Percentiles rank a stretch among this genome's conserved stretches.
Conservation (phyloP, 2,797 vertebrate genomes). For the Gadopsis bispinosus region DNA sequence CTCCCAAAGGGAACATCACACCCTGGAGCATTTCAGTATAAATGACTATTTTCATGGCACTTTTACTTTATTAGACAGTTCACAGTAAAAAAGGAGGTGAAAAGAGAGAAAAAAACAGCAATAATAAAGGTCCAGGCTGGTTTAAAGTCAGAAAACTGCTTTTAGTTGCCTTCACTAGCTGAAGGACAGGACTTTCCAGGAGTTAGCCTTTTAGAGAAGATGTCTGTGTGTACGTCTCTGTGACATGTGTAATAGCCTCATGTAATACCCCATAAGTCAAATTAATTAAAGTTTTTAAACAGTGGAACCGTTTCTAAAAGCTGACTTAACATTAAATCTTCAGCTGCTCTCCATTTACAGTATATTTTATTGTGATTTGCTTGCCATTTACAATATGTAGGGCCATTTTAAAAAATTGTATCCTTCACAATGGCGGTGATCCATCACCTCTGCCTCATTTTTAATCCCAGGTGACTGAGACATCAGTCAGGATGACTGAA, state of each 20-base stretch:
- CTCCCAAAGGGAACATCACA: constrained; percentile 26
- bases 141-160: constrained; percentile 29
- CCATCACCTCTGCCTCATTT: constrained; percentile 74
- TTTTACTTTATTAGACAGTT: constrained; percentile 56
- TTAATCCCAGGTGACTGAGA: constrained; percentile 77
- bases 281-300: constrained; percentile 42
- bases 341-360: constrained; percentile 51
- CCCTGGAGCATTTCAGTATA: constrained; percentile 27
- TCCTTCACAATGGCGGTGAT: constrained; percentile 70
- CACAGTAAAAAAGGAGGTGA: constrained; percentile 33
- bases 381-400: constrained; percentile 66
- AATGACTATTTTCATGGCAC: constrained; percentile 56
- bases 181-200: constrained; percentile 12
- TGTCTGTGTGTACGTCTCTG: background rate
- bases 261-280: constrained; percentile 45
- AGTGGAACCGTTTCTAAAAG: constrained; percentile 38
- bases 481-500: constrained; percentile 79
- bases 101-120: constrained; percentile 42
- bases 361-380: constrained; percentile 62
- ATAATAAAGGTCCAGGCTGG: constrained; percentile 39
- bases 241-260: constrained; percentile 20
- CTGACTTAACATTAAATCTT: constrained; percentile 43
- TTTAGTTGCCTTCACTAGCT: constrained; percentile 9
- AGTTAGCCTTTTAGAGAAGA: constrained; percentile 7
- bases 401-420: constrained; percentile 70